Conservation (phyloP, 2,888 invertebrate genomes). For the Barypeithes pellucidus region DNA sequence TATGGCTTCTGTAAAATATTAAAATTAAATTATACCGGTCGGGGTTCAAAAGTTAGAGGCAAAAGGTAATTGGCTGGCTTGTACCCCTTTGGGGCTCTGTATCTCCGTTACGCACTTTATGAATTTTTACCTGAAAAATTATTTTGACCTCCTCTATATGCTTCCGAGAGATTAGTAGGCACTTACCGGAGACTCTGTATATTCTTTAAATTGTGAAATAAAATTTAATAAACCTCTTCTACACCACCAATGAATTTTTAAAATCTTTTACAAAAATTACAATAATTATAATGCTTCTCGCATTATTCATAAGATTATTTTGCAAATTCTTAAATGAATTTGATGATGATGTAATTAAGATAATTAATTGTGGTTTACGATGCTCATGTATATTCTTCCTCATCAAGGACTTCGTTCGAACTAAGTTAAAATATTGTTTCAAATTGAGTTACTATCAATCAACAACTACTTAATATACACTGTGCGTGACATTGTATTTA, state of each 20-base stretch:
- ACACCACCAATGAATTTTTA: background rate
- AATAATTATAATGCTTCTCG: background rate
- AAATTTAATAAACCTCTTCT: background rate
- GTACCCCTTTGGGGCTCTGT: too few relatives aligned
- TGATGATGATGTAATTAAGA: background rate
- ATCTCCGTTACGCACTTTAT: too few relatives aligned
- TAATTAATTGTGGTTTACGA: background rate
- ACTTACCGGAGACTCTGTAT: too few relatives aligned
- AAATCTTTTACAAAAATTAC: background rate
- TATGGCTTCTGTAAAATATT: too few relatives aligned
- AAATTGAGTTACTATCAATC: background rate
- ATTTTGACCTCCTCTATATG: too few relatives aligned
- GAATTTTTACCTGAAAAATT: too few relatives aligned
- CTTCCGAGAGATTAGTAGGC: too few relatives aligned
- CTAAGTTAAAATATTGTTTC: background rate
- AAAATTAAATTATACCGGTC: too few relatives aligned
- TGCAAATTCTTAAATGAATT: background rate
- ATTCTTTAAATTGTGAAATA: background rate
- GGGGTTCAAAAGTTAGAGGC: too few relatives aligned
- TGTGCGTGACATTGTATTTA: too few relatives aligned
- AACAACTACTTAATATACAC: too few relatives aligned
- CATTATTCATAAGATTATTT: background rate
- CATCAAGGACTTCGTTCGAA: background rate
- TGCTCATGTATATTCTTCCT: constrained; percentile 2
- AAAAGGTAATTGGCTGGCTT: too few relatives aligned